A percentile compares a stretch with the other conserved stretches of the same genome.
Evolutionary conservation across 2,888 invertebrate species (phyloP).

Genomic region (Tinea semifulvella): DNA sequence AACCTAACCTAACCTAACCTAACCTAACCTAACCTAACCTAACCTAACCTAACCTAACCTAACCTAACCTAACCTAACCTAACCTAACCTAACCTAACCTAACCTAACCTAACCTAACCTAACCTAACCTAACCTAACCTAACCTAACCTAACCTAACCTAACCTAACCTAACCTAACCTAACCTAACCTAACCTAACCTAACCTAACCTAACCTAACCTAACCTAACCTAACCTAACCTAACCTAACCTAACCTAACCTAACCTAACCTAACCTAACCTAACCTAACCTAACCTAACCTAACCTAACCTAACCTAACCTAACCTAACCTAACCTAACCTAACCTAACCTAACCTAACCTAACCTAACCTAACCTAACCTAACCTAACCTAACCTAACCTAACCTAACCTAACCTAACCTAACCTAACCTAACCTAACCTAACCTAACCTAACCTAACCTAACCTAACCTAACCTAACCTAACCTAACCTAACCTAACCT

Average conservation of each 20-base stretch:
- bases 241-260: constrained; percentile 10
- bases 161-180: constrained; percentile 1
- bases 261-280: constrained; percentile 10
- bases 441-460: constrained; percentile 10
- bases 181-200: neutral
- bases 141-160: constrained; percentile 8
- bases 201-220: constrained; percentile 2
- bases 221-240: constrained; percentile 10
- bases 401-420: constrained; percentile 10
- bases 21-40: constrained; percentile 12
- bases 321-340: constrained; percentile 10
- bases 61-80: constrained; percentile 12
- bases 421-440: constrained; percentile 10
- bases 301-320: constrained; percentile 10
- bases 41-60: constrained; percentile 11
- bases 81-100: constrained; percentile 11
- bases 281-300: constrained; percentile 5
- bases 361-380: constrained; percentile 10
- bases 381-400: constrained; percentile 10
- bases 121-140: constrained; percentile 10
- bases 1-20: constrained; percentile 12
- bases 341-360: constrained; percentile 10
- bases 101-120: constrained; percentile 10
- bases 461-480: constrained; percentile 10
- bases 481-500: constrained; percentile 10